These are phyloP conservation scores for Anoncus sp. DNA, from an alignment of 2,888 invertebrate species.

Conservation along the genomic window DNA sequence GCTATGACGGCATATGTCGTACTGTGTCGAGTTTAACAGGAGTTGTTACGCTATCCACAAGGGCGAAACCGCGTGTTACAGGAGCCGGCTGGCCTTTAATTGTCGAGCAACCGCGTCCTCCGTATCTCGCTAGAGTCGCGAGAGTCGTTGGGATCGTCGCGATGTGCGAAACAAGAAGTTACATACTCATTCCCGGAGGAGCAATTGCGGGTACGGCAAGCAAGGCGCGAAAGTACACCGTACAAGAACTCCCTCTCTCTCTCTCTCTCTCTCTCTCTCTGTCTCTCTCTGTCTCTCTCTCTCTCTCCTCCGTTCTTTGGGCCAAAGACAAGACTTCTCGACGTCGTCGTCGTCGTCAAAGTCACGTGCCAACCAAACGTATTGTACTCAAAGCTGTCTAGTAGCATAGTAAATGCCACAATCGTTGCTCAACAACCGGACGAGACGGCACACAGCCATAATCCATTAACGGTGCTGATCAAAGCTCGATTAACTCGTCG, in stretches of 20 bases:
- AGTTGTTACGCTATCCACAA: slow-evolving; percentile 26
- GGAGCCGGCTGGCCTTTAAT: slow-evolving; percentile 22
- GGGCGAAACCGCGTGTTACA: slow-evolving; percentile 5
- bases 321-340: slow-evolving; percentile 9
- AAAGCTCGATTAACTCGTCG: slow-evolving; percentile 27
- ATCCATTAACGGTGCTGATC: slow-evolving; percentile 23
- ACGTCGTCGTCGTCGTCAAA: not conserved
- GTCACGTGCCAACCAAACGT: slow-evolving; percentile 22
- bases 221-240: slow-evolving; percentile 29
- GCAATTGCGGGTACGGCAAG: not conserved
- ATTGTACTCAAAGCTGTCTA: not conserved
- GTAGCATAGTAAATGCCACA: slow-evolving; percentile 5
- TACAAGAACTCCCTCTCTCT: not conserved
- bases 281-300: not conserved
- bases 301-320: not conserved
- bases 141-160: not conserved
- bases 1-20: not conserved
- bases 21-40: slow-evolving; percentile 28
- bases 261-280: not conserved
- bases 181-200: slow-evolving; percentile 3
- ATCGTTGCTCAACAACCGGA: slow-evolving; percentile 28
- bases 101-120: slow-evolving; percentile 1
- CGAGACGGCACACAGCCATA: not conserved
- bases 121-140: not conserved
- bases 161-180: slow-evolving; percentile 21